Evolutionary conservation across 2,888 invertebrate genomes (phyloP), one percentile per base, ranked within the genome.

Genomic region (Drosophila aldrichi): DNA sequence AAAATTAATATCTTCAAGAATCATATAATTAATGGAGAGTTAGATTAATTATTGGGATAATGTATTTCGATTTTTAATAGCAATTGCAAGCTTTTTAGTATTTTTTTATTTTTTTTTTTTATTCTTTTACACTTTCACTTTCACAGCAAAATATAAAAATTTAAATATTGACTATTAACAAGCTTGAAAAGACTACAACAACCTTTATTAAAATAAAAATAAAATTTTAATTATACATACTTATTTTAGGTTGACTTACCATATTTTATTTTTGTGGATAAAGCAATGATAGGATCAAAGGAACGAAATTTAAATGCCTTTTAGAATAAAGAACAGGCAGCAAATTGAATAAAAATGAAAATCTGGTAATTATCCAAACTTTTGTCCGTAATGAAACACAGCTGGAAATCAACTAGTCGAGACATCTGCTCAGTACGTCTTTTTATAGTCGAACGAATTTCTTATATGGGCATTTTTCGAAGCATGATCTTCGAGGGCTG

Each of bases 331-430:
- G 22, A 48, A 34, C 32, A 40, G 41, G 14, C 12, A 3, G 22
- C 9, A 36, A 36, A 22, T 34, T 1, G 10, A 34, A 51, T 5
- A 22, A 16, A 36, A 61, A 18, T n/a, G 8, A 4, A 2, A 5
- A 2, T 34, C 16, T 20, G 20, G 5, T n/a, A 22, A 60, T 63
- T 63, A 48, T 86, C 70, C 89, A 79, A 89, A 83, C 87, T 85
- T 85, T 90, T 90, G 92, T 87, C 91, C 79, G 92, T 78, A 91
- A 92, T 92, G 92, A 91, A 91, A 92, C 92, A 91, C 91, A 91
- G 91, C 90, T 91, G 92, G 90, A 91, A 91, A 88, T 89, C 83
- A 86, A 92, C 92, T 92, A 89, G 88, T 58, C 62, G 56, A 57
- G 66, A 25, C 75, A 67, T 48, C 6, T 69, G 52, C 59, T 34